Evolutionary conservation across 2,888 invertebrate genomes (phyloP).

Genomic region (Xestia rhomboidea): DNA sequence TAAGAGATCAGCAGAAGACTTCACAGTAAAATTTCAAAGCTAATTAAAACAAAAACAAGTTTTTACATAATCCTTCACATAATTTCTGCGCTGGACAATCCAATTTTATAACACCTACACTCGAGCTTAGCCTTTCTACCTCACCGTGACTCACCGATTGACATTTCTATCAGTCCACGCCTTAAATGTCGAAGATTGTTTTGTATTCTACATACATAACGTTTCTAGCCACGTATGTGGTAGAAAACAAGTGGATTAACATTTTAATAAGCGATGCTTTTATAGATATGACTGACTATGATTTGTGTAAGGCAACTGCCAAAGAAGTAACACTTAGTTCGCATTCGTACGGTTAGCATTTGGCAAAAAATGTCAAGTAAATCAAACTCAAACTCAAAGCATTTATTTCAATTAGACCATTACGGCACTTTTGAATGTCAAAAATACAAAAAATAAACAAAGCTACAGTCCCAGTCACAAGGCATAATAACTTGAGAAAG

Average conservation of each 20-base stretch:
- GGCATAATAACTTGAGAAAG: too few relatives aligned
- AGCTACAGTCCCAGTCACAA: too few relatives aligned
- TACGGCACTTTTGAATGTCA: too few relatives aligned
- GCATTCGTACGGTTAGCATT: background rate
- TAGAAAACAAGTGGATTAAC: slow-evolving; percentile 43
- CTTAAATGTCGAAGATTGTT: slow-evolving; percentile 58
- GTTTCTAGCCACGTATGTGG: slow-evolving; percentile 38
- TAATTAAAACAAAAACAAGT: slow-evolving; percentile 18
- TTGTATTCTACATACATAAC: slow-evolving; percentile 47
- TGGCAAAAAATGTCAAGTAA: too few relatives aligned
- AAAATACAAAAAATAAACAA: too few relatives aligned
- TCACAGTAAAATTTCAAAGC: background rate
- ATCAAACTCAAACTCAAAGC: too few relatives aligned
- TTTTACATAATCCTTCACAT: slow-evolving; percentile 24
- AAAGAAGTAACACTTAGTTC: background rate
- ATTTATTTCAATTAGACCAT: too few relatives aligned
- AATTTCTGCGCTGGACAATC: slow-evolving; percentile 42
- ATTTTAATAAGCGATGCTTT: slow-evolving; percentile 43
- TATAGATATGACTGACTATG: slow-evolving; percentile 14
- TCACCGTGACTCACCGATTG: slow-evolving; percentile 58
- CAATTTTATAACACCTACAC: slow-evolving; percentile 57
- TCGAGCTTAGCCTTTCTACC: slow-evolving; percentile 54
- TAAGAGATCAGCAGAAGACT: background rate
- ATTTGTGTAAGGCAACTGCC: background rate
- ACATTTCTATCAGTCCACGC: slow-evolving; percentile 61